phyloP scores from a whole-genome alignment of 2,113 vertebrate genomes.

The Vireo altiloquus region DNA sequence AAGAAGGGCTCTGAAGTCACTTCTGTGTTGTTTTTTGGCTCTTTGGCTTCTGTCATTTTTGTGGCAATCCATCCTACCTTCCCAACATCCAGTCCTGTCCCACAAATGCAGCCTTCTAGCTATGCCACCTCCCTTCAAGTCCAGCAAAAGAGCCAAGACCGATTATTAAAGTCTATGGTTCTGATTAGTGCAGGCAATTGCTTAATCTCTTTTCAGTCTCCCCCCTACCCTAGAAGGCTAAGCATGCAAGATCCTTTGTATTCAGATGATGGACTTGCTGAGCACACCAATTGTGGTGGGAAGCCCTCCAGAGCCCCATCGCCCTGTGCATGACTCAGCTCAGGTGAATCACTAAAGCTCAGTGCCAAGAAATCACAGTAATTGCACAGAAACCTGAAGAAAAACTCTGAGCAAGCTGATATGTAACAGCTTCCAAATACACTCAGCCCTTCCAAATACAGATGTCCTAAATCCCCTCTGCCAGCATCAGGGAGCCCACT shows the following conservation, averaged over 20 bases:
- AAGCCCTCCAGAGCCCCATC: neutral
- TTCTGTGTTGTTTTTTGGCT: neutral
- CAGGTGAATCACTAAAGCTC: conserved; percentile 27
- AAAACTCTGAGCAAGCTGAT: neutral
- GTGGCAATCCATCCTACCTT: neutral
- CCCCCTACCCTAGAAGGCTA: neutral
- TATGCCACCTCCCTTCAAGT: neutral
- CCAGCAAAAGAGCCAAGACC: neutral
- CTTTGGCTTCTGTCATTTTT: neutral
- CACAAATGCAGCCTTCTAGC: neutral
- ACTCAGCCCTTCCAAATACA: neutral
- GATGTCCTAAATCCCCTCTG: neutral
- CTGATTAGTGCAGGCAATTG: neutral
- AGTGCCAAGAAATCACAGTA: conserved; percentile 20
- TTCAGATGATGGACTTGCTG: neutral
- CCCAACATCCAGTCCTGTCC: neutral
- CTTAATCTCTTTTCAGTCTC: neutral
- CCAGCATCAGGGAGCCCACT: accelerated
- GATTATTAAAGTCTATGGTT: neutral
- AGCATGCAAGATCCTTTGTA: neutral
- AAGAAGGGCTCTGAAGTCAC: neutral
- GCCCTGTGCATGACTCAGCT: neutral
- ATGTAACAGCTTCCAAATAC: neutral
- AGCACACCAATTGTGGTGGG: neutral
- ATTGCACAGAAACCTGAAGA: neutral